phyloP scores from a whole-genome alignment of 2,113 vertebrate genomes.

The Cygnus atratus region DNA sequence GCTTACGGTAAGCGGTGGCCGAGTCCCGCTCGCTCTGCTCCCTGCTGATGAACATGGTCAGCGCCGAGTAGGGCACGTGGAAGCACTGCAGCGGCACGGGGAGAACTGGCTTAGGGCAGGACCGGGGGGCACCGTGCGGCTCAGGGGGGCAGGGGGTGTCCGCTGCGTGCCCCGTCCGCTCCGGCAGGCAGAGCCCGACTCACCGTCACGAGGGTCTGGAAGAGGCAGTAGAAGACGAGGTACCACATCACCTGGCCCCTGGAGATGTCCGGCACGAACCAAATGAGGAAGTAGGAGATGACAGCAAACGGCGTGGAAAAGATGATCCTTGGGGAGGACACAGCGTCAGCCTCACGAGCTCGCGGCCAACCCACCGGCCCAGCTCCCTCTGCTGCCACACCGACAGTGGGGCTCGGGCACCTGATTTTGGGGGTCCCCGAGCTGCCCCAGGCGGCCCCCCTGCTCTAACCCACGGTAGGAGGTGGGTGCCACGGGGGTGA shows the following conservation, averaged over 20 bases:
- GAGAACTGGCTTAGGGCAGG: neutral
- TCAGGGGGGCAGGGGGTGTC: neutral
- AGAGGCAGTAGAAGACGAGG: constrained; percentile 93
- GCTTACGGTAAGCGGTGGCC: constrained; percentile 91
- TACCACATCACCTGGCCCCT: constrained; percentile 87
- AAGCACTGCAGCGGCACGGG: constrained; percentile 84
- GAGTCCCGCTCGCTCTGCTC: constrained; percentile 95
- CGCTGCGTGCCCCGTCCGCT: neutral
- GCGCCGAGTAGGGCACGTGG: constrained; percentile 95
- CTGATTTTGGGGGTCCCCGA: neutral
- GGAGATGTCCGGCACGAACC: constrained; percentile 90
- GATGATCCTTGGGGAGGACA: constrained; percentile 82
- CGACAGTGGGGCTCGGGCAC: neutral
- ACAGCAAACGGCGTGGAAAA: constrained; percentile 90
- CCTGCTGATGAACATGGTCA: constrained; percentile 97
- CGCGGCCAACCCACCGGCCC: rapidly evolving
- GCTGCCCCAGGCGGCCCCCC: neutral
- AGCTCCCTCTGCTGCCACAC: neutral
- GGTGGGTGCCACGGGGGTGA: neutral
- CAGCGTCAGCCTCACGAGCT: rapidly evolving
- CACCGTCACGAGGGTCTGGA: constrained; percentile 95
- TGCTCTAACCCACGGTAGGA: neutral
- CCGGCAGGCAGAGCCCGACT: constrained; percentile 31
- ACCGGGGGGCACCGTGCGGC: neutral
- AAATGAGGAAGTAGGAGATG: constrained; percentile 89